These are phyloP conservation scores for Tor tambroides DNA, from an alignment of 2,113 vertebrate species.

Conservation along the genomic window DNA sequence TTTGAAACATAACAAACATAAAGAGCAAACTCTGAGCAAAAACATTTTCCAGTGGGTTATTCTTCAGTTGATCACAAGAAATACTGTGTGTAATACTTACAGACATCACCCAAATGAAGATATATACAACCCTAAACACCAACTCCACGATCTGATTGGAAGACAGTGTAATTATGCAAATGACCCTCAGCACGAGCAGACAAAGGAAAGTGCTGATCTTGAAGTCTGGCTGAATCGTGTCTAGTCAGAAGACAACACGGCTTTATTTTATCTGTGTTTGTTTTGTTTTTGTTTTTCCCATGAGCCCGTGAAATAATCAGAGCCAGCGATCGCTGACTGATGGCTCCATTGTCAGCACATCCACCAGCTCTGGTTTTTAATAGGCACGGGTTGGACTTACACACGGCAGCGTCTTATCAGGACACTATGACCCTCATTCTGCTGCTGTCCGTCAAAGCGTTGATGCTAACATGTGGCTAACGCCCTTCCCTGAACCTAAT, in stretches of 20 bases:
- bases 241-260: background rate
- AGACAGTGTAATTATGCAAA: background rate
- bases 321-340: constrained; percentile 6
- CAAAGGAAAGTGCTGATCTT: constrained; percentile 29
- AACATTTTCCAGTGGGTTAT: background rate
- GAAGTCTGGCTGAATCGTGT: background rate
- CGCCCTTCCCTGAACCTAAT: constrained; percentile 34
- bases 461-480: constrained; percentile 14
- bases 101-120: background rate
- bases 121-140: background rate
- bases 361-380: background rate
- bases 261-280: constrained; percentile 13
- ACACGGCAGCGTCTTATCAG: constrained; percentile 10
- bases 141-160: background rate
- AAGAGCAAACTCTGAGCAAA: background rate
- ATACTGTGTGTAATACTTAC: background rate
- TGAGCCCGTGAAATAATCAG: background rate
- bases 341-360: constrained; percentile 22
- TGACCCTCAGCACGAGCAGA: background rate
- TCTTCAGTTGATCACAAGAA: background rate
- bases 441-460: constrained; percentile 8
- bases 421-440: constrained; percentile 32
- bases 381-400: constrained; percentile 1
- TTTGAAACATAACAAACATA: background rate
- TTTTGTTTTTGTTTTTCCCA: constrained; percentile 30